phyloP scores from a whole-genome alignment of 2,888 invertebrate species.

The Schizaphis graminum region DNA sequence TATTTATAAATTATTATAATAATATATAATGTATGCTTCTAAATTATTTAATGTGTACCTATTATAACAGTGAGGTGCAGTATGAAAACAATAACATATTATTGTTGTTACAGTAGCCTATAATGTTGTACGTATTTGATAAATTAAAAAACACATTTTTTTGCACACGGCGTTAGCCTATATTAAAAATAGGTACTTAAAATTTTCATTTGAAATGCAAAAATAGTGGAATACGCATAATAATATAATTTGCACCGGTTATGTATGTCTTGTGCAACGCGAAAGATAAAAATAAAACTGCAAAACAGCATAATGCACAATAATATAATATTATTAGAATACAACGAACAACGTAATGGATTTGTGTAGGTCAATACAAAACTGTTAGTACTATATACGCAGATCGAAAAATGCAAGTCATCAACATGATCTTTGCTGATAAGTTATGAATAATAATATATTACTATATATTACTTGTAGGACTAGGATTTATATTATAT shows the following conservation, averaged over 20 bases:
- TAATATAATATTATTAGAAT: not conserved
- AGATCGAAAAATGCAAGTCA: not conserved
- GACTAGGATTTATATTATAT: not conserved
- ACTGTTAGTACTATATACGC: not conserved
- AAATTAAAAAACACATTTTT: not conserved
- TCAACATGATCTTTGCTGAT: not conserved
- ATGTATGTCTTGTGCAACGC: not conserved
- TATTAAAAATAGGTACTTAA: not conserved
- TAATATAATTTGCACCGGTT: not conserved
- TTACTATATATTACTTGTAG: not conserved
- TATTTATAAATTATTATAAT: too few species aligned
- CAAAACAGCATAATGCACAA: not conserved
- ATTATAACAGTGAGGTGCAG: not conserved
- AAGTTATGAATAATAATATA: not conserved
- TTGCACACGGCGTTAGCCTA: not conserved
- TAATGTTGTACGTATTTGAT: not conserved
- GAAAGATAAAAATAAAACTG: not conserved
- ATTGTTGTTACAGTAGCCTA: not conserved
- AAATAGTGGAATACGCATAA: not conserved
- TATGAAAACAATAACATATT: not conserved
- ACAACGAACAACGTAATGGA: not conserved
- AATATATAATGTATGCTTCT: too few species aligned
- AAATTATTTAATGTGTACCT: too few species aligned
- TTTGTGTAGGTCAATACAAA: not conserved
- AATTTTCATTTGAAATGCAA: not conserved